Conservation (phyloP, 2,797 vertebrate species). For the Apogon talboti region DNA sequence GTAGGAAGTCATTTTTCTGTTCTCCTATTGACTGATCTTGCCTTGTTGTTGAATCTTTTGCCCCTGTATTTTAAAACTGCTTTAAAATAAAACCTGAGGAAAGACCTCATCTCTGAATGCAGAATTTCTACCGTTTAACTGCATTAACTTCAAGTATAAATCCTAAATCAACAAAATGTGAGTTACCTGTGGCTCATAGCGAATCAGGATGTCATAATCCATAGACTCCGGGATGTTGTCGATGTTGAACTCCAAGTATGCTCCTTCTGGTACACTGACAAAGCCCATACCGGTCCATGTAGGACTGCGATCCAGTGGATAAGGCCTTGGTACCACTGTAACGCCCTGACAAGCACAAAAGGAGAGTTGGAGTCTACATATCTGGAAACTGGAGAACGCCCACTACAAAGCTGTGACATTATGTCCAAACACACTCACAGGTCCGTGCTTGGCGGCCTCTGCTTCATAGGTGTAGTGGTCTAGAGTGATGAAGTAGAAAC, state of each 20-base stretch:
- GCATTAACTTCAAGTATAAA: no score
- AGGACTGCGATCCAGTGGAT: constrained; percentile 87
- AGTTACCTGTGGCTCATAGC: constrained; percentile 95
- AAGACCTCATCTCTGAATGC: no score
- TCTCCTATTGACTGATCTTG: no score
- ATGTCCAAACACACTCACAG: constrained; percentile 82
- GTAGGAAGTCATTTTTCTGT: no score
- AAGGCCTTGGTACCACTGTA: constrained; percentile 85
- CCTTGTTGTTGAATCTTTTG: no score
- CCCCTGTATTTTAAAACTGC: no score
- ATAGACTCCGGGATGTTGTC: constrained; percentile 93
- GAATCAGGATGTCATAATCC: constrained; percentile 94
- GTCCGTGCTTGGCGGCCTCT: constrained; percentile 89
- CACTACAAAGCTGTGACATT: rapidly evolving
- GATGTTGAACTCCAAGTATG: constrained; percentile 89
- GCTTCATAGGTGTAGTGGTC: constrained; percentile 98
- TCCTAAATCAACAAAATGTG: no score
- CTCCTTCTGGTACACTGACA: constrained; percentile 91
- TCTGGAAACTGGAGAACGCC: not conserved
- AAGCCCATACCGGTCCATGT: constrained; percentile 98
- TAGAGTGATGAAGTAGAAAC: constrained; percentile 93
- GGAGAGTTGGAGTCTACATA: not conserved
- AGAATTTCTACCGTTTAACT: no score
- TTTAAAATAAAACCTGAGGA: no score
- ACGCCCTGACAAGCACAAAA: constrained; percentile 83